Evolutionary conservation across 2,888 invertebrate genomes (phyloP).

Genomic region (Trachelus tabidus): DNA sequence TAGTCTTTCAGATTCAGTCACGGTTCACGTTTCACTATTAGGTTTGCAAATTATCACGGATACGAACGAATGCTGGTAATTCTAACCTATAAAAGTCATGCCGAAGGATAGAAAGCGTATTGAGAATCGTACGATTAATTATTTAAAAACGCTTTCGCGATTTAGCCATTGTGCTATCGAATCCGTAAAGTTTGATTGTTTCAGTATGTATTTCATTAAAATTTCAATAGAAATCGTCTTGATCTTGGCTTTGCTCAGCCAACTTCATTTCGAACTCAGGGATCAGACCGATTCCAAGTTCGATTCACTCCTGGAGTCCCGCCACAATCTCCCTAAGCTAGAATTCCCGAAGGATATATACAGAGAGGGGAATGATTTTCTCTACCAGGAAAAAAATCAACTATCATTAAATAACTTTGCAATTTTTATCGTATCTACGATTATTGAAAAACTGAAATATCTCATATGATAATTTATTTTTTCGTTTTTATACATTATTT

Average conservation of each 20-base stretch:
- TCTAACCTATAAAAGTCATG: neutral
- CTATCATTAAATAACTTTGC: neutral
- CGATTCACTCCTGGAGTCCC: neutral
- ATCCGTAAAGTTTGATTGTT: conserved; percentile 17
- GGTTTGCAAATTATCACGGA: neutral
- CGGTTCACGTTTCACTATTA: neutral
- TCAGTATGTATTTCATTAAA: conserved; percentile 43
- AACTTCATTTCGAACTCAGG: conserved; percentile 15
- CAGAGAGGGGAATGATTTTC: neutral
- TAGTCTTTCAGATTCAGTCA: neutral
- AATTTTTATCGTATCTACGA: neutral
- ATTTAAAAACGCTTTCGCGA: conserved; percentile 36
- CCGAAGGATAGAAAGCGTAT: neutral
- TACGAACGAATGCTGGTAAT: neutral
- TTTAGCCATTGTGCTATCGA: conserved; percentile 33
- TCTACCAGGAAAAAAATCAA: neutral
- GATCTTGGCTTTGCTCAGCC: conserved; percentile 28
- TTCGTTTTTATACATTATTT: neutral
- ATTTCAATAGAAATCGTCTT: conserved; percentile 44
- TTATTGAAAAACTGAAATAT: neutral
- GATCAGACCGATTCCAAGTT: conserved; percentile 38
- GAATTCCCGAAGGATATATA: neutral
- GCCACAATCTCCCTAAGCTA: neutral
- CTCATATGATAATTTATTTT: neutral
- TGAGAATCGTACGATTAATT: conserved; percentile 20